Evolutionary conservation across 2,113 vertebrate genomes (phyloP).

Genomic region (Eulacestoma nigropectus): DNA sequence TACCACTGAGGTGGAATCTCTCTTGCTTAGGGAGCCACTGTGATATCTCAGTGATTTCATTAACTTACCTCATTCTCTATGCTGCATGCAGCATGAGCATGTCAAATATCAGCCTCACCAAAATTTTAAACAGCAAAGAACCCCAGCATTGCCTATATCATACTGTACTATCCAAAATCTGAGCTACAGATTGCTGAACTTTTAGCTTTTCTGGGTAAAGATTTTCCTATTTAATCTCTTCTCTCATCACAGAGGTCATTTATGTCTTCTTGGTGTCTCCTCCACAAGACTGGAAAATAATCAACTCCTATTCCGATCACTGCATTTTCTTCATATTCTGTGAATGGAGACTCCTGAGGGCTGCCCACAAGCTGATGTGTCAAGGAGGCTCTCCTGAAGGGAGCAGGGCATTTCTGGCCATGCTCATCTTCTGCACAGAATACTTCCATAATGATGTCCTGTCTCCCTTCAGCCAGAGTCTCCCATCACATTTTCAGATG

Average conservation of each 20-base stretch:
- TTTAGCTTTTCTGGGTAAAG: background rate
- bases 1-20: background rate
- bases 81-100: background rate
- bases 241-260: background rate
- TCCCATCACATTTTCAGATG: background rate
- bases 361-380: background rate
- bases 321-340: background rate
- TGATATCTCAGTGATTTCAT: background rate
- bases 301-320: background rate
- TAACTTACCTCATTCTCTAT: background rate
- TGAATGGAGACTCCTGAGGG: background rate
- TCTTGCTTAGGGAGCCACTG: background rate
- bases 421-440: background rate
- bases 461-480: background rate
- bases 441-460: background rate
- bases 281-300: background rate
- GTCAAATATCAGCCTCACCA: background rate
- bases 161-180: background rate
- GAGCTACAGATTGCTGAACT: background rate
- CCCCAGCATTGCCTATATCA: background rate
- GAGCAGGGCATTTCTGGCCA: background rate
- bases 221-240: background rate
- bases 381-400: background rate
- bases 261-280: background rate
- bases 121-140: background rate